Base-by-base conservation (phyloP, 37 sponge, comb jelly and placozoan species). In the Geodia barretti region DNA sequence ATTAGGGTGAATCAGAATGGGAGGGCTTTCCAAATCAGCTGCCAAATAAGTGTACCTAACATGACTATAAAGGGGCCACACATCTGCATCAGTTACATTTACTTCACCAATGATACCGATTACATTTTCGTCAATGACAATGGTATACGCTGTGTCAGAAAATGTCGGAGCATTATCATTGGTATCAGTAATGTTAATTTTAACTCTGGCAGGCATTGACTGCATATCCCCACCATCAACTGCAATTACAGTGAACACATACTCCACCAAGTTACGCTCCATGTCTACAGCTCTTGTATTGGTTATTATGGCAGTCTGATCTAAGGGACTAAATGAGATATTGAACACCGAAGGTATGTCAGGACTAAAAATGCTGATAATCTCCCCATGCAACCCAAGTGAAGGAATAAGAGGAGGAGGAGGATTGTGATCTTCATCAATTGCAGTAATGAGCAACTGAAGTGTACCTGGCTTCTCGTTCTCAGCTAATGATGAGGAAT, bases 101-200 rank as follows among this genome's bases (percentile, higher is more conserved):
- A 84, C 62, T 29, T n/a, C 41, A 21, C 73, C 62, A 0, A 62
- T 28, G 5, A 40, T 5, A 25, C 78, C 86, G 5, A 30, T 28
- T n/a, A 30, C 62, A 42, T 84, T 84, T 67, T 89, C 90, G 1
- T 59, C 2, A 24, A 89, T 33, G 8, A 42, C 43, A 25, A 83
- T 59, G 4, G 66, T 21, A 32, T 84, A 89, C 5, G 21, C 7
- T 4, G 61, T 9, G 14, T 66, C 30, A 5, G 17, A 41, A 65
- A 89, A 89, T 0, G 39, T n/a, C 19, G 90, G 90, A 26, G 42
- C 25, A 1, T 65, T 73, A 54, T 89, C 90, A 58, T 89, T 89
- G 41, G 11, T 60, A 61, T 89, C 84, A 17, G 68, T 74, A 36
- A 89, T 36, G 30, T 28, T 35, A 28, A 89, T 67, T 28, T 8